A percentile compares a stretch with the other conserved stretches of the same genome.
These are phyloP conservation scores for Tenualosa ilisha DNA, from an alignment of 2,797 vertebrate species.

Conservation along the genomic window DNA sequence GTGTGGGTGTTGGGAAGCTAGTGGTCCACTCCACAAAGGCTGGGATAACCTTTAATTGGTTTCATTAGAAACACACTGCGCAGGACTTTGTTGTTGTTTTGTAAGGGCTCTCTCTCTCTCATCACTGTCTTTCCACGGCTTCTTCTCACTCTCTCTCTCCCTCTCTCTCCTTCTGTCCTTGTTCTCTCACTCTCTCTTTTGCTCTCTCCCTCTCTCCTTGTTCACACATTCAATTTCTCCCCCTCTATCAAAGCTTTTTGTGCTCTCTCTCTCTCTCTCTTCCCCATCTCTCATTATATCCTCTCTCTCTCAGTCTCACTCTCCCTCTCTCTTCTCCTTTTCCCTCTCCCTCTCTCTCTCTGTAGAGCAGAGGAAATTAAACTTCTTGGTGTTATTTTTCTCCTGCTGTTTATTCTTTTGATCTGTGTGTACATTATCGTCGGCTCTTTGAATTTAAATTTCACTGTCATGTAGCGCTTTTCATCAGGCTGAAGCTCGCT, in stretches of 20 bases:
- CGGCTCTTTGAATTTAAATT: conserved; percentile 80
- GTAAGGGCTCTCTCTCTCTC: conserved; percentile 43
- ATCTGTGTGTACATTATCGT: conserved; percentile 82
- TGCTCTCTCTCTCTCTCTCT: background rate
- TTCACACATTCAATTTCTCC: background rate
- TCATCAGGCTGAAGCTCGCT: conserved; percentile 77
- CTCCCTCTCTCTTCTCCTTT: background rate
- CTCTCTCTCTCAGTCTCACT: conserved; percentile 24
- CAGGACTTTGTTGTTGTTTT: conserved; percentile 50
- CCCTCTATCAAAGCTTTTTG: background rate
- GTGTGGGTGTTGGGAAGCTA: background rate
- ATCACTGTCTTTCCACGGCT: background rate
- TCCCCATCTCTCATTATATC: background rate
- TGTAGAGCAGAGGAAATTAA: conserved; percentile 56
- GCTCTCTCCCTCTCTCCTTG: background rate
- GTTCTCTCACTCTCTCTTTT: conserved; percentile 24
- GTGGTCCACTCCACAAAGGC: conserved; percentile 38
- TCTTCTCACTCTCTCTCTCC: background rate
- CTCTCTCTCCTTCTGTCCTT: background rate
- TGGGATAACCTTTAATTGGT: conserved; percentile 54
- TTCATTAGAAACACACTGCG: conserved; percentile 52
- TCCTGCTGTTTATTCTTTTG: conserved; percentile 81
- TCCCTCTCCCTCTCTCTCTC: conserved; percentile 15
- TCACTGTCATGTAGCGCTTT: conserved; percentile 82
- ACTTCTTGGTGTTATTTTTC: conserved; percentile 72